Evolutionary conservation across 2,113 vertebrate genomes (phyloP), one percentile per base, ranked within the genome.

Genomic region (Nycticorax nycticorax): DNA sequence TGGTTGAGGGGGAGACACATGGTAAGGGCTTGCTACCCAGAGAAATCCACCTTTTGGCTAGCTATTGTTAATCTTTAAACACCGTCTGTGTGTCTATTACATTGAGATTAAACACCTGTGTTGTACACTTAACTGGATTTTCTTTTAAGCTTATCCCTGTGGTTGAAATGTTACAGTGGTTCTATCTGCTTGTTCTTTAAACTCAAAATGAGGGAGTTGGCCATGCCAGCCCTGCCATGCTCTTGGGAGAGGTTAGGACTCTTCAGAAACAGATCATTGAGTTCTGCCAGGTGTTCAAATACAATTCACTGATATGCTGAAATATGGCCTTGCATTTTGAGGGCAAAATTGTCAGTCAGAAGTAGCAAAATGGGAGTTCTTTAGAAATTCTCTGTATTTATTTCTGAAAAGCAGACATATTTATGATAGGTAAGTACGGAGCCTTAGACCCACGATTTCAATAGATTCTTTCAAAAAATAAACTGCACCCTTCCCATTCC

Each of bases 141-240:
- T 24, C 23, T 90, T 53, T 88, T 37, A 56, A 68, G 6, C 5
- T 74, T 71, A 35, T 55, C 20, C 10, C 72, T 60, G 39, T 33
- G 8, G 11, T 32, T 48, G 28, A 74, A 96, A 50, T 1, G 0
- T 45, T 66, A 60, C 5, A 24, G 47, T n/a, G 17, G 6, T 57
- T 84, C 37, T 62, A 62, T 10, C 13, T 52, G 12, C 20, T 81
- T 50, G 14, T 55, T 91, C 37, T 77, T 71, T 66, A 80, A 63
- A 55, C 16, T 74, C 0, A 0, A 20, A 78, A 10, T 33, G 26
- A 72, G 24, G 21, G 8, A 64, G 6, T 4, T 72, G 33, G 23
- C 10, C 16, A 10, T 3, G 1, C 14, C 60, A 1, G 0, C 16
- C 27, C 10, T 4, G 1, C 27, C 2, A 2, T 35, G 35, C 37